A percentile compares a stretch with the other conserved stretches of the same genome.
Conservation (phyloP, 2,797 vertebrate species). For the Taenioides sp. region DNA sequence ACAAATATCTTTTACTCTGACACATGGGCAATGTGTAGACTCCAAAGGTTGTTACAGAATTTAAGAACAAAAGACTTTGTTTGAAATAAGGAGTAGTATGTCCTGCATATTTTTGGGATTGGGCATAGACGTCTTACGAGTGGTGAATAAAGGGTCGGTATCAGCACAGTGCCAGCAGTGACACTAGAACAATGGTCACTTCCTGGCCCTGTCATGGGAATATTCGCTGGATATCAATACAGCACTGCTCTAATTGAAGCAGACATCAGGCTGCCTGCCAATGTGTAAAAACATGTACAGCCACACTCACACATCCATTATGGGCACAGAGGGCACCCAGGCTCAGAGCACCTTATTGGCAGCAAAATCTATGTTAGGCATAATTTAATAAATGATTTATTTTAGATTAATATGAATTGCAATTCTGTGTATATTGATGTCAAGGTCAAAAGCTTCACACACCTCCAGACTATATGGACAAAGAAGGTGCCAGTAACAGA, state of each 20-base stretch:
- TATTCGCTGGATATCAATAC: slow-evolving; percentile 47
- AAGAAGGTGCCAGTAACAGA: not conserved
- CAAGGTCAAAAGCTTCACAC: not conserved
- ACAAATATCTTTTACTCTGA: slow-evolving; percentile 35
- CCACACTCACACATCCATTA: slow-evolving; percentile 32
- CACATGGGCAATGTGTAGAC: slow-evolving; percentile 26
- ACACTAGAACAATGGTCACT: slow-evolving; percentile 48
- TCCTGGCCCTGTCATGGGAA: slow-evolving; percentile 54
- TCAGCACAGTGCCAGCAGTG: slow-evolving; percentile 51
- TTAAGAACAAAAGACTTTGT: slow-evolving; percentile 47
- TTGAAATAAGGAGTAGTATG: slow-evolving; percentile 22
- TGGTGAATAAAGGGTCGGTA: slow-evolving; percentile 41
- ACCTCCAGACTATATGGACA: not conserved
- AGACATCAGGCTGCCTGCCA: slow-evolving; percentile 44
- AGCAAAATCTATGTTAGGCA: slow-evolving; percentile 1
- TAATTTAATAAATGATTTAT: slow-evolving; percentile 3
- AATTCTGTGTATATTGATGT: not conserved
- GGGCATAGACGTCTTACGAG: slow-evolving; percentile 37
- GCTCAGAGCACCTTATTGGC: slow-evolving; percentile 12
- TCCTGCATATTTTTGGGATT: slow-evolving; percentile 41
- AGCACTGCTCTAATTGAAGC: slow-evolving; percentile 51
- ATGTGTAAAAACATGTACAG: slow-evolving; percentile 41
- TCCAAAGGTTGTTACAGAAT: slow-evolving; percentile 20
- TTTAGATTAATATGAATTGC: not conserved
- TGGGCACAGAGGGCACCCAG: slow-evolving; percentile 9